These are phyloP conservation scores for Oenanthe melanoleuca DNA, from an alignment of 2,113 vertebrate species.

Conservation along the genomic window DNA sequence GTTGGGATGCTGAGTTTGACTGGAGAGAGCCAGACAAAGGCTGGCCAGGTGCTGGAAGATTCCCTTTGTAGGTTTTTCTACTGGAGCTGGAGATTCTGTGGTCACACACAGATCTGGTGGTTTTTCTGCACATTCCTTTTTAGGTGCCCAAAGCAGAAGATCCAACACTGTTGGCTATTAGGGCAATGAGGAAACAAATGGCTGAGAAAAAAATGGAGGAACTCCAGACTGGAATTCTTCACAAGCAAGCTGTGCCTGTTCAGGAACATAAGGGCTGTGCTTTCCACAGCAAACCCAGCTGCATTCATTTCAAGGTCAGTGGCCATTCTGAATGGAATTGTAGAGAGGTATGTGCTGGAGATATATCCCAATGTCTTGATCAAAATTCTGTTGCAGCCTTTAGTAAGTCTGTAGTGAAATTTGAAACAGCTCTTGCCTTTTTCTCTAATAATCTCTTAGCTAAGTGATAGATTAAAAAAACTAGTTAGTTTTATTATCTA, in stretches of 20 bases:
- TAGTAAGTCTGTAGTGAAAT: background rate
- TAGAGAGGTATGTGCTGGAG: background rate
- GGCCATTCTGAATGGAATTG: background rate
- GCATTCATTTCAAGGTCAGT: slow-evolving; percentile 88
- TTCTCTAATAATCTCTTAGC: background rate
- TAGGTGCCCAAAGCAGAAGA: slow-evolving; percentile 64
- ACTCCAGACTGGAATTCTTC: slow-evolving; percentile 27
- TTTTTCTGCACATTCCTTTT: background rate
- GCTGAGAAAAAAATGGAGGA: background rate
- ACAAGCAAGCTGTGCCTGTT: slow-evolving; percentile 65
- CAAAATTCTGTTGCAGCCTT: background rate
- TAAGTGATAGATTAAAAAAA: background rate
- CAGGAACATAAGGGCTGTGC: slow-evolving; percentile 72
- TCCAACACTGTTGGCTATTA: slow-evolving; percentile 1
- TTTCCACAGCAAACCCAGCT: slow-evolving; percentile 88
- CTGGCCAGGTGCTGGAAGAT: background rate
- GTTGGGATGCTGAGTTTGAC: background rate
- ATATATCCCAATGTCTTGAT: background rate
- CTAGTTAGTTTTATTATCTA: background rate
- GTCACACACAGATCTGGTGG: background rate
- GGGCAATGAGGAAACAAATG: slow-evolving; percentile 56
- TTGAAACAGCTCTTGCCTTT: background rate
- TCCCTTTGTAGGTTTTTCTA: background rate
- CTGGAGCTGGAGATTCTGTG: background rate
- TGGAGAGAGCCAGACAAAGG: background rate